phyloP scores from a whole-genome alignment of 2,797 vertebrate genomes.

The Etheostoma perlongum region DNA sequence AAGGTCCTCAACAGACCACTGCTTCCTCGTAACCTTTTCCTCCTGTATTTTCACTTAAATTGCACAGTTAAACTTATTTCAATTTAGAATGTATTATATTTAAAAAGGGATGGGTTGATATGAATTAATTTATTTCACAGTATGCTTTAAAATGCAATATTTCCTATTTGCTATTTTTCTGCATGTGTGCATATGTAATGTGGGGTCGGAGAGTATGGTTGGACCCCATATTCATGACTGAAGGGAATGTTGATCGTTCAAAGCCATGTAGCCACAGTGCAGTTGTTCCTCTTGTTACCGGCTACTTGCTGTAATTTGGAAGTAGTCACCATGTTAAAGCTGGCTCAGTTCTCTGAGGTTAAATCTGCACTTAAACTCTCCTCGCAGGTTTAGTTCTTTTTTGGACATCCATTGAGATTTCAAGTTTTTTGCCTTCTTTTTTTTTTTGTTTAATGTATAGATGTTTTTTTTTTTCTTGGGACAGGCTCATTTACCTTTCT shows the following conservation, averaged over 20 bases:
- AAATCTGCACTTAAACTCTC: slow-evolving; percentile 56
- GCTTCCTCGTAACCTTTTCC: slow-evolving; percentile 43
- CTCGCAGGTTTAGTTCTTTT: slow-evolving; percentile 33
- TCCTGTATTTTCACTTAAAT: slow-evolving; percentile 56
- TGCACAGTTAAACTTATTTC: slow-evolving; percentile 73
- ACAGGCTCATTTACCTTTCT: slow-evolving; percentile 56
- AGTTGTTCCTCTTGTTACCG: slow-evolving; percentile 39
- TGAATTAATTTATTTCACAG: slow-evolving; percentile 66
- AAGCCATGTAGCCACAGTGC: slow-evolving; percentile 64
- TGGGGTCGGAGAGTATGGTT: slow-evolving; percentile 33
- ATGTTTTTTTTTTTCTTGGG: slow-evolving; percentile 25
- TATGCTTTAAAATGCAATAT: slow-evolving; percentile 69
- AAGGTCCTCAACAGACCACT: slow-evolving; percentile 61
- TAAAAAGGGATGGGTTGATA: slow-evolving; percentile 77
- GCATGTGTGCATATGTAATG: slow-evolving; percentile 58
- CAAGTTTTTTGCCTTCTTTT: slow-evolving; percentile 55
- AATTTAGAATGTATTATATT: slow-evolving; percentile 76
- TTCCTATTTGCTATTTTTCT: slow-evolving; percentile 53
- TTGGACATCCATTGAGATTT: slow-evolving; percentile 41
- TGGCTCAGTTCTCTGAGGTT: slow-evolving; percentile 54
- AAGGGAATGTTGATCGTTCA: slow-evolving; percentile 78
- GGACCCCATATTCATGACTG: slow-evolving; percentile 65
- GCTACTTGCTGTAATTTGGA: slow-evolving; percentile 32
- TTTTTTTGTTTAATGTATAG: slow-evolving; percentile 25
- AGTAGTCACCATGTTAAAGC: slow-evolving; percentile 38